Base-by-base conservation (phyloP, 2,113 vertebrate genomes). In the Chauna torquata region DNA sequence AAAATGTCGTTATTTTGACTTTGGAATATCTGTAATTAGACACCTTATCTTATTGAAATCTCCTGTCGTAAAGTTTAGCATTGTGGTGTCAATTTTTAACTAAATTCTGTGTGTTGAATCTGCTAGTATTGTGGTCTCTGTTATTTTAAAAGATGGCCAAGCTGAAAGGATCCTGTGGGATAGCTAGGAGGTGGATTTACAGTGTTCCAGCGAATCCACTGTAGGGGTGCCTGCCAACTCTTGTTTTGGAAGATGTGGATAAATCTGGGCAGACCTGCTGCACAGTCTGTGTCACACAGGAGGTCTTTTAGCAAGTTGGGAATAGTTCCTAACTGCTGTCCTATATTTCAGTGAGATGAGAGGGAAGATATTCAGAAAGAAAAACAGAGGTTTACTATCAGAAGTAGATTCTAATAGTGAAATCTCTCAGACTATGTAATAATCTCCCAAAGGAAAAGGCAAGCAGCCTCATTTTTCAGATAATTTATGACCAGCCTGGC, bases 401-500 rank as follows among this genome's bases (percentile, higher is more conserved):
- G 87, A 91, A 95, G 84, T 85, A 92, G 83, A 91, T 92, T 91
- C 80, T 97, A 89, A 72, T 93, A 94, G 85, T 90, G 89, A 83
- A 90, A 75, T 88, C 61, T 95, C 86, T 97, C 83, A 82, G 94
- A 54, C 94, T 91, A 88, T 2, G 36, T 94, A 97, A 96, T 94
- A 79, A 64, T 75, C 83, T 97, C 95, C 92, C 97, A 85, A 72
- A 90, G 95, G 95, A 95, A 91, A 88, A 93, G 86, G 81, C 79
- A 90, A 90, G 59, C 92, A 90, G 82, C 61, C 82, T 88, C 81
- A 88, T 97, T 97, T 94, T 95, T 93, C 94, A 83, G 72, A 92
- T 97, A 96, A 97, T 97, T 97, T 97, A 97, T 95, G 90, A 36
- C 78, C 84, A 94, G 82, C 34, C 69, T 94, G 82, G 42, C 82